phyloP scores from a whole-genome alignment of 23 tunicate species.

The Ciona savignyi region DNA sequence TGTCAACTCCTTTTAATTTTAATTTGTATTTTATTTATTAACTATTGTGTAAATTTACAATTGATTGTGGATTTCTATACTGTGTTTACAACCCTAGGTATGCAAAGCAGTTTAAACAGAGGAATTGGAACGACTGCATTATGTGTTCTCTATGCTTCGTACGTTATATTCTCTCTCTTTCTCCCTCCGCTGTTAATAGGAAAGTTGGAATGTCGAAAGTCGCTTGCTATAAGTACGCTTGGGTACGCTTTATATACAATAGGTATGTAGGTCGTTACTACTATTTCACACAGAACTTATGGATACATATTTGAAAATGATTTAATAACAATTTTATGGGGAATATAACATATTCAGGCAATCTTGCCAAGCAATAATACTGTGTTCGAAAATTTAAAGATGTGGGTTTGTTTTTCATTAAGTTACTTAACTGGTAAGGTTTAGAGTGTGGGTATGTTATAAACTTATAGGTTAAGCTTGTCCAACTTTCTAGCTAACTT shows the following conservation, averaged over 20 bases:
- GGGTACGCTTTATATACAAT: constrained; percentile 44
- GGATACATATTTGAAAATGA: background rate
- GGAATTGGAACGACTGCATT: constrained; percentile 58
- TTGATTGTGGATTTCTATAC: no score
- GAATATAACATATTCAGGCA: background rate
- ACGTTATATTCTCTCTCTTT: constrained; percentile 49
- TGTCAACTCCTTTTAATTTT: no score
- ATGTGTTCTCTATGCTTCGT: constrained; percentile 38
- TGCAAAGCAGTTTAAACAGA: constrained; percentile 79
- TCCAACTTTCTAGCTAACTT: no score
- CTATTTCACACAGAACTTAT: no score
- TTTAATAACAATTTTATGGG: background rate
- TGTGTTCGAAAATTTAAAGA: background rate
- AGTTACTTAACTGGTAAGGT: no score
- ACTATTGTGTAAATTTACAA: no score
- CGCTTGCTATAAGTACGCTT: constrained; percentile 40
- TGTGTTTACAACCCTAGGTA: constrained; percentile 29
- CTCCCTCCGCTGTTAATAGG: constrained; percentile 63
- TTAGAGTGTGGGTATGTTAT: no score
- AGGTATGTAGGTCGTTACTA: constrained; percentile 29
- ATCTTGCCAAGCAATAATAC: background rate
- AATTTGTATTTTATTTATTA: no score
- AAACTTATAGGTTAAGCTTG: no score
- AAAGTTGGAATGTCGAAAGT: constrained; percentile 51
- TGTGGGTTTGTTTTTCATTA: no score